Percentiles rank a stretch among this genome's conserved stretches.
These are phyloP conservation scores for Naso thynnoides DNA, from an alignment of 2,797 vertebrate genomes.

Conservation along the genomic window DNA sequence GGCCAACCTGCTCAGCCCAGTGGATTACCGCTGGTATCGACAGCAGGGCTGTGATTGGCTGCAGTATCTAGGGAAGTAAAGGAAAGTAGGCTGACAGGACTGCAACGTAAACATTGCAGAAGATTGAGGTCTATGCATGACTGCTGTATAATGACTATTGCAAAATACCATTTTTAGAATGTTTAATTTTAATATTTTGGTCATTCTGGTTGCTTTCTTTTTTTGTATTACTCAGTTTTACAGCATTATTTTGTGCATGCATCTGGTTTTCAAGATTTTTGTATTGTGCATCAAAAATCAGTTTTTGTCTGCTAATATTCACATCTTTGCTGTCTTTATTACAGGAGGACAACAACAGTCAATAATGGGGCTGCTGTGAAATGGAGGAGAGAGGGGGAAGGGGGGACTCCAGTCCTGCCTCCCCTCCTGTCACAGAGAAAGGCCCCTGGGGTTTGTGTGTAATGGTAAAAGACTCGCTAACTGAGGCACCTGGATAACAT, in stretches of 20 bases:
- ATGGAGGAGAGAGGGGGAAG: slow-evolving; percentile 31
- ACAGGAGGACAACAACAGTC: slow-evolving; percentile 53
- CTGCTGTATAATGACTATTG: not conserved
- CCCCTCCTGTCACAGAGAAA: slow-evolving; percentile 24
- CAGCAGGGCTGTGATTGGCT: slow-evolving; percentile 59
- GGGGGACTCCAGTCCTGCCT: slow-evolving; percentile 18
- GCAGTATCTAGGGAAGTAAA: slow-evolving; percentile 33
- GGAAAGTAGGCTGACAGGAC: slow-evolving; percentile 18
- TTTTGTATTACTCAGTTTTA: not conserved
- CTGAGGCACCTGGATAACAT: slow-evolving; percentile 55
- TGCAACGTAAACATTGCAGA: slow-evolving; percentile 29
- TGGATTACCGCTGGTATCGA: slow-evolving; percentile 70
- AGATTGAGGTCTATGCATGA: slow-evolving; percentile 12
- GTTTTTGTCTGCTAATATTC: slow-evolving; percentile 25
- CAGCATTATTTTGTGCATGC: not conserved
- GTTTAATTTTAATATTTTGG: not conserved
- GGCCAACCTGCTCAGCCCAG: slow-evolving; percentile 59
- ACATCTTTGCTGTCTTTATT: slow-evolving; percentile 35
- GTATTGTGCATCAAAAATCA: not conserved
- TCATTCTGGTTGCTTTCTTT: no score
- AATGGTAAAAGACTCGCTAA: slow-evolving; percentile 44
- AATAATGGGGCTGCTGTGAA: slow-evolving; percentile 55
- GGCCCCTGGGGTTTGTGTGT: slow-evolving; percentile 58
- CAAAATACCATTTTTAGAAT: not conserved
- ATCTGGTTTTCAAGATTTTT: not conserved